Evolutionary conservation across 2,888 invertebrate genomes (phyloP).

Genomic region (Heteropelma amictum): DNA sequence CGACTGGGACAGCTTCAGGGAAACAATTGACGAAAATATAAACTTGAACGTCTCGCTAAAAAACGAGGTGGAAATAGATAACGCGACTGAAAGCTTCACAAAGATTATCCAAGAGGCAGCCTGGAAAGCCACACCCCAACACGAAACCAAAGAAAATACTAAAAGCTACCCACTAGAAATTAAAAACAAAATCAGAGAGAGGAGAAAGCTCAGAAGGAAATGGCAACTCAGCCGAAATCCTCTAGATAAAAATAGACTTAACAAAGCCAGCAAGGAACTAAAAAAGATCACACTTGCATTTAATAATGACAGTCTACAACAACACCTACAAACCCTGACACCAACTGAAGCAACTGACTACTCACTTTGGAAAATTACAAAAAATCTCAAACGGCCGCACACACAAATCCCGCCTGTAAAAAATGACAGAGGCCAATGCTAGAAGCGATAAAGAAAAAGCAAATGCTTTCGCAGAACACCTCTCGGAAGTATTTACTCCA

Average conservation of each 20-base stretch:
- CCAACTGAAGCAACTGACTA: constrained; percentile 54
- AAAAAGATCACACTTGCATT: constrained; percentile 13
- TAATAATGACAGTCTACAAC: constrained; percentile 26
- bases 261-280: constrained; percentile 37
- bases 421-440: constrained; percentile 49
- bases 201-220: constrained; percentile 1
- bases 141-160: neutral
- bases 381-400: constrained; percentile 51
- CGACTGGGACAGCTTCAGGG: constrained; percentile 49
- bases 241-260: constrained; percentile 23
- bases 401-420: constrained; percentile 49
- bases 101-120: constrained; percentile 50
- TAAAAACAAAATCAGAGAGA: constrained; percentile 21
- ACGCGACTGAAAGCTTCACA: constrained; percentile 41
- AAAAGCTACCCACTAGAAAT: constrained; percentile 1
- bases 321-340: constrained; percentile 32
- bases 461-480: constrained; percentile 53
- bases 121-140: constrained; percentile 45
- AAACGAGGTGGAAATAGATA: constrained; percentile 52
- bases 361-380: constrained; percentile 61
- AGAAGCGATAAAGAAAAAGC: constrained; percentile 57
- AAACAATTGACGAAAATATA: constrained; percentile 40
- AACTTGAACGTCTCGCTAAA: constrained; percentile 46
- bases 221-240: constrained; percentile 15
- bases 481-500: constrained; percentile 57